These are phyloP conservation scores for Drosophila eugracilis DNA, from an alignment of 1,140 invertebrate genomes.

Conservation along the genomic window DNA sequence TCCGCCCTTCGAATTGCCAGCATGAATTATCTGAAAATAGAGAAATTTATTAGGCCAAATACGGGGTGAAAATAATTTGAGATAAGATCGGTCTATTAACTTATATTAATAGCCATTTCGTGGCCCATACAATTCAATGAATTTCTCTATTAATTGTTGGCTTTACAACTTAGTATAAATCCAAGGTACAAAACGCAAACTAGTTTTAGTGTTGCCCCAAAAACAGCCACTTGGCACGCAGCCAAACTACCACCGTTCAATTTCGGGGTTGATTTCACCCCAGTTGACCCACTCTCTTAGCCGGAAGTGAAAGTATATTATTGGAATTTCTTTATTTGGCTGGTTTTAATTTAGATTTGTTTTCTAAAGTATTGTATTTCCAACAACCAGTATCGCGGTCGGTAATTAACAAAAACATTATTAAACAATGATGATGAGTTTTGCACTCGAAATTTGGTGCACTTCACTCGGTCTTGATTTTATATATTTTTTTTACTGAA, in stretches of 20 bases:
- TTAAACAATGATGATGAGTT: not conserved
- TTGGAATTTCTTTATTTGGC: not conserved
- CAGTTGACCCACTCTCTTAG: slow-evolving; percentile 45
- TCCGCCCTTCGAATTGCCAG: slow-evolving; percentile 59
- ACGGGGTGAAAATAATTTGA: not conserved
- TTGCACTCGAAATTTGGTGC: slow-evolving; percentile 25
- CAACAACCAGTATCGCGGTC: no score
- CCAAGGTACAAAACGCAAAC: slow-evolving; percentile 35
- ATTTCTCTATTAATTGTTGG: slow-evolving; percentile 44
- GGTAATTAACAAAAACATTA: not conserved
- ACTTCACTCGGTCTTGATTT: slow-evolving; percentile 5
- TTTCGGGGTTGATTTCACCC: slow-evolving; percentile 1
- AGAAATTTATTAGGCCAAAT: slow-evolving; percentile 13
- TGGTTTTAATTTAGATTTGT: no score
- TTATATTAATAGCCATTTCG: slow-evolving; percentile 22
- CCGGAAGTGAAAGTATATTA: slow-evolving; percentile 15
- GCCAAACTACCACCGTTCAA: slow-evolving; percentile 32
- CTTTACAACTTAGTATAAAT: slow-evolving; percentile 24
- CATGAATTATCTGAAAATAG: slow-evolving; percentile 79
- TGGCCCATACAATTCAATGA: slow-evolving; percentile 28
- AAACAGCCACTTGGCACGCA: slow-evolving; percentile 73
- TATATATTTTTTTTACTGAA: slow-evolving; percentile 43
- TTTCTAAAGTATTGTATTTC: no score
- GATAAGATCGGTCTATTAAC: slow-evolving; percentile 30
- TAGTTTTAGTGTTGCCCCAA: slow-evolving; percentile 48